Evolutionary conservation across 2,797 vertebrate genomes (phyloP).

Genomic region (Sebastes taczanowskii): DNA sequence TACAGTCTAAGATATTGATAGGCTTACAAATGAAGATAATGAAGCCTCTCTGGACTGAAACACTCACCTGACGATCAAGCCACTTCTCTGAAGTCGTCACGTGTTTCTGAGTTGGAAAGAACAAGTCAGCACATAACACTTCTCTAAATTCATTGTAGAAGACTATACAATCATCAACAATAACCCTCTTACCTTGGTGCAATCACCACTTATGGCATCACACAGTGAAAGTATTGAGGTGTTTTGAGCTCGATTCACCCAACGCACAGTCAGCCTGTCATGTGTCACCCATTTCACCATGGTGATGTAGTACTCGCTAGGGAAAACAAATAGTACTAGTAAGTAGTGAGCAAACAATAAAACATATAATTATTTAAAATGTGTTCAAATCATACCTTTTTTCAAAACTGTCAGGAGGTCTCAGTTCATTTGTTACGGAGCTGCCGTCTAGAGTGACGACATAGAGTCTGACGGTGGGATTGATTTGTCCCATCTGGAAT

Average conservation of each 20-base stretch:
- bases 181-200: slow-evolving; percentile 61
- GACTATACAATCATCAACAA: not conserved
- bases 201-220: slow-evolving; percentile 49
- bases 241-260: slow-evolving; percentile 82
- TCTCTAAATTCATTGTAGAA: not conserved
- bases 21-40: not conserved
- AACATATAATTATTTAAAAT: not conserved
- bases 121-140: not conserved
- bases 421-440: slow-evolving; percentile 70
- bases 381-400: slow-evolving; percentile 64
- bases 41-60: not conserved
- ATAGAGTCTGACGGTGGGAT: slow-evolving; percentile 72
- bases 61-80: slow-evolving; percentile 77
- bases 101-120: slow-evolving; percentile 70
- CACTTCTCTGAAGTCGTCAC: slow-evolving; percentile 79
- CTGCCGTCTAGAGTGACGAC: slow-evolving; percentile 76
- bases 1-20: not conserved
- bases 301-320: slow-evolving; percentile 78
- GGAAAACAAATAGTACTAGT: not conserved
- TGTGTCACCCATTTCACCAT: slow-evolving; percentile 79
- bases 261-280: slow-evolving; percentile 72
- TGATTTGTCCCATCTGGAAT: slow-evolving; percentile 79
- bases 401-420: slow-evolving; percentile 74
- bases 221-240: slow-evolving; percentile 77
- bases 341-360: not conserved